These are phyloP conservation scores for Sabatieria punctata DNA, from an alignment of 2,888 invertebrate genomes.

Conservation along the genomic window DNA sequence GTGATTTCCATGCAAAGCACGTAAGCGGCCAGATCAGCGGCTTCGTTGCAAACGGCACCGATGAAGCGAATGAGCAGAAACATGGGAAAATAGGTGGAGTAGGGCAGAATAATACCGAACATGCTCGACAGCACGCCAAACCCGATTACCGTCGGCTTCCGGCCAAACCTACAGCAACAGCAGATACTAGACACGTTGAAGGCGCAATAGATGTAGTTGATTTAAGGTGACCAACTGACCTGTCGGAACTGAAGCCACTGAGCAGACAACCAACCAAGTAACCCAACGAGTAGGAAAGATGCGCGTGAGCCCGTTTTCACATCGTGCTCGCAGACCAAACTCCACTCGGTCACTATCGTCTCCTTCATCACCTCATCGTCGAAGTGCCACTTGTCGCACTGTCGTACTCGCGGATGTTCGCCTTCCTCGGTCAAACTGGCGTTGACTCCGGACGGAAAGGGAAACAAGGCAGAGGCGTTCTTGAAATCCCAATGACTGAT, in stretches of 20 bases:
- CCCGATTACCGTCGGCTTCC: conserved; percentile 30
- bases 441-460: not conserved
- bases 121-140: conserved; percentile 30
- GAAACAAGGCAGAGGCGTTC: conserved; percentile 14
- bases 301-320: conserved; percentile 29
- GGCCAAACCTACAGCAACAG: conserved; percentile 29
- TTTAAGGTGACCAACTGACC: no score
- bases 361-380: conserved; percentile 25
- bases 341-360: conserved; percentile 12
- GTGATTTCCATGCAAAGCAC: conserved; percentile 31
- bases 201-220: no score
- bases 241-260: conserved; percentile 25
- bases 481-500: conserved; percentile 20
- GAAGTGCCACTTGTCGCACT: conserved; percentile 23
- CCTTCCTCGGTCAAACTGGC: not conserved
- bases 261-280: conserved; percentile 28
- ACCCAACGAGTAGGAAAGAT: conserved; percentile 29
- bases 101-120: conserved; percentile 29
- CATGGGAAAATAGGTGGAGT: conserved; percentile 20
- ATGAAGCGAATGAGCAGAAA: conserved; percentile 23
- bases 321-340: conserved; percentile 28
- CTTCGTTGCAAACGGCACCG: conserved; percentile 27
- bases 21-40: conserved; percentile 29
- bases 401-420: not conserved
- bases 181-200: no score